Evolutionary conservation across 2,113 vertebrate species (phyloP).

Genomic region (Megaceryle torquata): DNA sequence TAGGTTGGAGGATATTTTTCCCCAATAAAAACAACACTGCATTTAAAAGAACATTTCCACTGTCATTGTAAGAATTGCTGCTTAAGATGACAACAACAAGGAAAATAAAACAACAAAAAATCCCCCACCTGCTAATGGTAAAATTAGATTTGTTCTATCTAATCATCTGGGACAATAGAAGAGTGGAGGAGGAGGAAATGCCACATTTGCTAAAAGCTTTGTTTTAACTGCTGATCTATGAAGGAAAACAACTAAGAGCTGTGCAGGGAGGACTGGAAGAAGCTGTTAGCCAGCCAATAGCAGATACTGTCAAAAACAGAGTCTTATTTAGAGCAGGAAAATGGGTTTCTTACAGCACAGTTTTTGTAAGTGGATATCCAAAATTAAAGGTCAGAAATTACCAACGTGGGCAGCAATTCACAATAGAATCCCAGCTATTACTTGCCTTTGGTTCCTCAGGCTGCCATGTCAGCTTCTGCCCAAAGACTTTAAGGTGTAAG

Average conservation of each 20-base stretch:
- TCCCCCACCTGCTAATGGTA: not conserved
- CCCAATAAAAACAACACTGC: not conserved
- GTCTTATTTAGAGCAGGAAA: not conserved
- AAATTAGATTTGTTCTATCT: slow-evolving; percentile 11
- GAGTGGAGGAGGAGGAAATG: not conserved
- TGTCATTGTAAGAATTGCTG: not conserved
- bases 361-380: not conserved
- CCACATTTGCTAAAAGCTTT: not conserved
- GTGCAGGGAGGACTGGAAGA: not conserved
- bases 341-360: not conserved
- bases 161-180: not conserved
- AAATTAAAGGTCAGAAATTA: not conserved
- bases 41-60: not conserved
- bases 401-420: not conserved
- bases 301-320: not conserved
- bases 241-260: not conserved
- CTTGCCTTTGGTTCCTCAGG: not conserved
- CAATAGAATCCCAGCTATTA: not conserved
- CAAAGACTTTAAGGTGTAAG: not conserved
- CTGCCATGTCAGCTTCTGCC: not conserved
- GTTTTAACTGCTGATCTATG: not conserved
- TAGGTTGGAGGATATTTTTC: not conserved
- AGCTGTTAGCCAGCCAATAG: not conserved
- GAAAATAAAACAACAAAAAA: not conserved
- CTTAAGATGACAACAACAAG: not conserved